Conservation (phyloP, 2,113 vertebrate species). For the Asarcornis scutulata region DNA sequence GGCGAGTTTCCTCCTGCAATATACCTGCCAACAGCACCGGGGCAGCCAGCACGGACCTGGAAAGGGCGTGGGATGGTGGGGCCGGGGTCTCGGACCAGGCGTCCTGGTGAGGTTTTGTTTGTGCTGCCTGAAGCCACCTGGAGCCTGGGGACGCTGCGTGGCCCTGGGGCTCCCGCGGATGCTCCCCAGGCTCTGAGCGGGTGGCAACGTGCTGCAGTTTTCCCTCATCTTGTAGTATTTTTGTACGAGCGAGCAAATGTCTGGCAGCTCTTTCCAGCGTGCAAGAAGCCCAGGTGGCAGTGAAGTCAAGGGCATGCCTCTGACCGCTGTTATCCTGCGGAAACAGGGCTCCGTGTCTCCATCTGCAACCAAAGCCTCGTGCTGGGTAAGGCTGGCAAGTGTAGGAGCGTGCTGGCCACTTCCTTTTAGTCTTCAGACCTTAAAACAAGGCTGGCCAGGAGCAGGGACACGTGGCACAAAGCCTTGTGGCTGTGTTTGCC, state of each 20-base stretch:
- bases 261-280: not conserved
- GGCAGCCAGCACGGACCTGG: not conserved
- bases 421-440: not conserved
- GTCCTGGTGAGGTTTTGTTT: not conserved
- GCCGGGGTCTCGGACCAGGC: not conserved
- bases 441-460: accelerated
- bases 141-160: not conserved
- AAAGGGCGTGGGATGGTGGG: not conserved
- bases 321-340: accelerated
- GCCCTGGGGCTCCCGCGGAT: not conserved
- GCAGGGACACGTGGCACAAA: not conserved
- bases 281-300: accelerated
- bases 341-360: accelerated
- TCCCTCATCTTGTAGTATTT: no score
- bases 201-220: not conserved
- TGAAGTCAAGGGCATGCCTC: not conserved
- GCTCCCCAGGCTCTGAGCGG: not conserved
- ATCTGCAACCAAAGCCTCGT: accelerated
- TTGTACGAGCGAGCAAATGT: not conserved
- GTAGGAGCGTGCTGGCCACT: not conserved
- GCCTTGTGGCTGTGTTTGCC: not conserved
- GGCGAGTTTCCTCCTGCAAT: not conserved
- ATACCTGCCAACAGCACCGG: conserved; percentile 31
- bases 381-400: accelerated
- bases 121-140: not conserved